phyloP scores from a whole-genome alignment of 2,888 invertebrate species.

The Biston stratarius region DNA sequence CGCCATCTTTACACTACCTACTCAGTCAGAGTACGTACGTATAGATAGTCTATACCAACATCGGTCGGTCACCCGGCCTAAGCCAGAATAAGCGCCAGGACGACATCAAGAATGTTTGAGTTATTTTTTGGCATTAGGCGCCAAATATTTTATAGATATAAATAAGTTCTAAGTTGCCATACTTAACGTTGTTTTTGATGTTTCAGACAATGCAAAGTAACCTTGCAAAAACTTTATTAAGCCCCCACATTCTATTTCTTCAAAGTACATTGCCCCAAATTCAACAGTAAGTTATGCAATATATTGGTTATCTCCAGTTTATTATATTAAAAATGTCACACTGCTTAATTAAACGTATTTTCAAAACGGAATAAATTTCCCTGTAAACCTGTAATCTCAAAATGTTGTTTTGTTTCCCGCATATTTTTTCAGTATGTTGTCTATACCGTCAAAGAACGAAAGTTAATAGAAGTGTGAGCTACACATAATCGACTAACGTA shows the following conservation, averaged over 20 bases:
- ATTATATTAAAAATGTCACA: too few species aligned
- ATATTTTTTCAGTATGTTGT: not conserved
- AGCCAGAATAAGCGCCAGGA: conserved; percentile 50
- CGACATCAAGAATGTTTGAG: not conserved
- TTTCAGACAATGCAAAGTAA: too few species aligned
- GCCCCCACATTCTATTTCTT: not conserved
- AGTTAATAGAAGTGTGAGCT: not conserved
- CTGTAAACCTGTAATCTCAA: not conserved
- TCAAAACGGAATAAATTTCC: too few species aligned
- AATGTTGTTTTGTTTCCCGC: conserved; percentile 2
- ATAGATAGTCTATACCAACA: conserved; percentile 47
- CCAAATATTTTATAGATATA: not conserved
- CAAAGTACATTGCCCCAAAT: not conserved
- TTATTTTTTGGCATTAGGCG: not conserved
- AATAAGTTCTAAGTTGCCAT: not conserved
- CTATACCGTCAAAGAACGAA: not conserved
- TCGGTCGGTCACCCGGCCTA: conserved; percentile 50
- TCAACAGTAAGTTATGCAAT: too few species aligned
- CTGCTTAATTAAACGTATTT: too few species aligned
- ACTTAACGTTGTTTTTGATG: not conserved
- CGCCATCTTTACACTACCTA: conserved; percentile 87
- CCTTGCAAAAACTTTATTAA: too few species aligned
- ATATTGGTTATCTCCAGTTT: too few species aligned
- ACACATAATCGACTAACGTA: not conserved
- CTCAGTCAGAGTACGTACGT: conserved; percentile 44